These are phyloP conservation scores for Xyrichtys novacula DNA, from an alignment of 2,797 vertebrate species.

Conservation along the genomic window DNA sequence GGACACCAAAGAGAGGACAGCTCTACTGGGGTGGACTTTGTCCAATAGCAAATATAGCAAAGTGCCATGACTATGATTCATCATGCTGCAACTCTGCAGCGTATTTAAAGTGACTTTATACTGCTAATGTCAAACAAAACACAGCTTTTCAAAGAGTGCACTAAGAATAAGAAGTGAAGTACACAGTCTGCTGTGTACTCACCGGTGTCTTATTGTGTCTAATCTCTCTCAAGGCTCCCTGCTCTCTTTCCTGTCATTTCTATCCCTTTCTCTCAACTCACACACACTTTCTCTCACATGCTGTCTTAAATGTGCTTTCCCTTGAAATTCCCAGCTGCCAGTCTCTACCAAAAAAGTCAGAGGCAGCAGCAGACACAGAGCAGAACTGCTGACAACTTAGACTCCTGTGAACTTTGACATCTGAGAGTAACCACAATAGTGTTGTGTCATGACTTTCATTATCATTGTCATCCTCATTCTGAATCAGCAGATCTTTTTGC, in stretches of 20 bases:
- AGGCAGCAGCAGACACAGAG: constrained; percentile 25
- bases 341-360: constrained; percentile 25
- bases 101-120: constrained; percentile 49
- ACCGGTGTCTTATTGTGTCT: constrained; percentile 7
- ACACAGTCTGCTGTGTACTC: not conserved
- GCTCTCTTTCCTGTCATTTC: not conserved
- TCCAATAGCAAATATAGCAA: constrained; percentile 71
- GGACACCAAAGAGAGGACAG: constrained; percentile 27
- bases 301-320: constrained; percentile 6
- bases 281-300: constrained; percentile 3
- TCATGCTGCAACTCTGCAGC: constrained; percentile 41
- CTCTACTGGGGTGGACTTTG: constrained; percentile 50
- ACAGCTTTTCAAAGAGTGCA: constrained; percentile 14
- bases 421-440: constrained; percentile 19
- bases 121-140: constrained; percentile 19
- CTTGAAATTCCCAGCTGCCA: constrained; percentile 66
- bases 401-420: constrained; percentile 31
- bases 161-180: not conserved
- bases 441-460: constrained; percentile 7
- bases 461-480: not conserved
- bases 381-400: constrained; percentile 45
- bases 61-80: constrained; percentile 55
- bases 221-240: constrained; percentile 10
- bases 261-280: constrained; percentile 1
- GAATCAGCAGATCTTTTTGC: not conserved